Conservation (phyloP, 2,797 vertebrate genomes). For the Chelidonichthys spinosus region DNA sequence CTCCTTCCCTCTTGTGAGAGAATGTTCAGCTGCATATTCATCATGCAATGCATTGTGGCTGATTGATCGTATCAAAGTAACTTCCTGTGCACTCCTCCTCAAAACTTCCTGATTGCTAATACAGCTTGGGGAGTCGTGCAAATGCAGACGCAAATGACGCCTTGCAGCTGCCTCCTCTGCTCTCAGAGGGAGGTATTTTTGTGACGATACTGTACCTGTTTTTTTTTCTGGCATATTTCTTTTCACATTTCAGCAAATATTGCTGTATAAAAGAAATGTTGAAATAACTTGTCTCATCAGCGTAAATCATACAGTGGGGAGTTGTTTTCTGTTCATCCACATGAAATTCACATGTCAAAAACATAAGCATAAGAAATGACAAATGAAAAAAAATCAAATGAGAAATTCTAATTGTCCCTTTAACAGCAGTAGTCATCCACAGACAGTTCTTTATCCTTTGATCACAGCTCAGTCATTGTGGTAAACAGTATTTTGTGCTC, state of each 20-base stretch:
- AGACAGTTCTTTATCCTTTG: neutral
- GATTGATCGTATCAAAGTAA: conserved; percentile 72
- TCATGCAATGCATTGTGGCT: conserved; percentile 50
- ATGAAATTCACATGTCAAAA: conserved; percentile 27
- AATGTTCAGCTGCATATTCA: conserved; percentile 70
- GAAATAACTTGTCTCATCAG: conserved; percentile 5
- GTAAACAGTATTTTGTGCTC: neutral
- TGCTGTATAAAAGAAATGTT: conserved; percentile 24
- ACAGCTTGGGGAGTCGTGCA: conserved; percentile 49
- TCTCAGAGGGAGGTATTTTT: conserved; percentile 25
- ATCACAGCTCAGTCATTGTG: conserved; percentile 14
- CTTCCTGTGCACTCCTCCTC: conserved; percentile 64
- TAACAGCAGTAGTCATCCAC: neutral
- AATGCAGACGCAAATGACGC: conserved; percentile 46
- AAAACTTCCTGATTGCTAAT: conserved; percentile 70
- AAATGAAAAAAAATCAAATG: neutral
- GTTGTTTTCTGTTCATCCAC: conserved; percentile 5
- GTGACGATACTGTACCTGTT: conserved; percentile 11
- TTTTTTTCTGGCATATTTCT: conserved; percentile 1
- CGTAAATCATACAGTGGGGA: conserved; percentile 12
- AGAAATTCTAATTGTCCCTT: conserved; percentile 3
- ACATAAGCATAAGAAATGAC: neutral
- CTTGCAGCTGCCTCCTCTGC: conserved; percentile 63
- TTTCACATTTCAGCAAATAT: conserved; percentile 37
- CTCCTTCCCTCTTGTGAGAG: conserved; percentile 44